Base-by-base conservation (phyloP, 2,888 invertebrate species). In the Hylaea fasciaria region DNA sequence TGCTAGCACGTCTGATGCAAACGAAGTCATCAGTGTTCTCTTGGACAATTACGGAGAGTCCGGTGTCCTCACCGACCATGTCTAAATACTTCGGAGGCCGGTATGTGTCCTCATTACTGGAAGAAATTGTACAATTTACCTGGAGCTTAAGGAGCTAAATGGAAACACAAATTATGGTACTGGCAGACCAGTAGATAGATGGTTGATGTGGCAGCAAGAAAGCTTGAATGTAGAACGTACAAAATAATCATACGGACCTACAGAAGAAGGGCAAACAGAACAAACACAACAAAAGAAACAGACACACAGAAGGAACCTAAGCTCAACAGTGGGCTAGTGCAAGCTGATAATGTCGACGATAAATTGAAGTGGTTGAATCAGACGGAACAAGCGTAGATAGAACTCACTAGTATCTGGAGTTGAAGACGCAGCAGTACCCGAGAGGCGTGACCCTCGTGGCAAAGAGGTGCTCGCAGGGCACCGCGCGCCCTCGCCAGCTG, bases 381-480 rank as follows among this genome's bases (percentile, higher is more conserved):
- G 9, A 32, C 9, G 1, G 32, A 9, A 28, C 9, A 32, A 9
- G 9, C 7, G 28, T 28, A 7, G 28, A 7, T 8, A 32, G 1
- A 10, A 28, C 74, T 74, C 11, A 86, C 87, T 76, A 71, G 58
- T 82, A 87, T 77, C 83, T 75, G 4, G 89, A 87, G 80, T 93
- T 93, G 73, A 93, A 93, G n/a, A 89, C 85, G 69, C 94, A 94
- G 76, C 94, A 94, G 70, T 80, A 93, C 2, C 94, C 94, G 45
- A 93, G 85, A 14, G 87, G 83, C 0, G 94, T 94, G 62, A 86
- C 73, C 12, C 92, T 81, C 12, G 78, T 68, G 0, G 78, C 76
- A 68, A 94, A 93, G 51, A 94, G 72, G 0, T 83, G 68, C 0
- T 64, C 69, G 64, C 93, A 93, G 8, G 82, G 69, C n/a, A 72